Evolutionary conservation across 2,888 invertebrate species (phyloP).

Genomic region (Cryptocheilus praepositus): DNA sequence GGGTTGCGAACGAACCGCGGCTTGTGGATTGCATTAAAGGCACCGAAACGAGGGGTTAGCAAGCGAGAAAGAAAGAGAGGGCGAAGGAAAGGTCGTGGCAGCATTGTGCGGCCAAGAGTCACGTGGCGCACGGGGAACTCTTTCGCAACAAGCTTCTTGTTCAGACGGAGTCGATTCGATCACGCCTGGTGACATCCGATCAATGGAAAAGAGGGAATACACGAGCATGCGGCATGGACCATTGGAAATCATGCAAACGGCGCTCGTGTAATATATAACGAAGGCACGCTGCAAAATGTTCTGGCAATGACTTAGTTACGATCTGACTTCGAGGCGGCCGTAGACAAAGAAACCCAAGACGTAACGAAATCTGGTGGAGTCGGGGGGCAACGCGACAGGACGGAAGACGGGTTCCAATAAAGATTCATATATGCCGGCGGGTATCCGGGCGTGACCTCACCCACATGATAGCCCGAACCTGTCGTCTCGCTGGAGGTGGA

Average conservation of each 20-base stretch:
- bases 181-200: no score
- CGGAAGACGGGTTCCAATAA: constrained; percentile 51
- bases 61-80: constrained; percentile 14
- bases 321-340: no score
- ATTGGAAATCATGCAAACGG: no score
- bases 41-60: constrained; percentile 18
- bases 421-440: constrained; percentile 61
- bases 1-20: constrained; percentile 55
- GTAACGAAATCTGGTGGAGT: no score
- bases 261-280: no score
- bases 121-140: constrained; percentile 47
- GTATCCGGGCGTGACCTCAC: constrained; percentile 54
- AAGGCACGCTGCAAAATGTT: no score
- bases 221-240: no score
- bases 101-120: constrained; percentile 48
- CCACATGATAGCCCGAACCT: constrained; percentile 64
- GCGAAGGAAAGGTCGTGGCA: constrained; percentile 23
- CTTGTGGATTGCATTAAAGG: constrained; percentile 41
- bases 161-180: constrained; percentile 34
- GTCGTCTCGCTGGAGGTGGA: constrained; percentile 50
- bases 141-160: constrained; percentile 44
- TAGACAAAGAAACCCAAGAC: no score
- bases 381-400: background rate
- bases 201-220: no score
- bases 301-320: no score